Conservation (phyloP, 2,888 invertebrate genomes). For the Amblyjoppa fuscipennis region DNA sequence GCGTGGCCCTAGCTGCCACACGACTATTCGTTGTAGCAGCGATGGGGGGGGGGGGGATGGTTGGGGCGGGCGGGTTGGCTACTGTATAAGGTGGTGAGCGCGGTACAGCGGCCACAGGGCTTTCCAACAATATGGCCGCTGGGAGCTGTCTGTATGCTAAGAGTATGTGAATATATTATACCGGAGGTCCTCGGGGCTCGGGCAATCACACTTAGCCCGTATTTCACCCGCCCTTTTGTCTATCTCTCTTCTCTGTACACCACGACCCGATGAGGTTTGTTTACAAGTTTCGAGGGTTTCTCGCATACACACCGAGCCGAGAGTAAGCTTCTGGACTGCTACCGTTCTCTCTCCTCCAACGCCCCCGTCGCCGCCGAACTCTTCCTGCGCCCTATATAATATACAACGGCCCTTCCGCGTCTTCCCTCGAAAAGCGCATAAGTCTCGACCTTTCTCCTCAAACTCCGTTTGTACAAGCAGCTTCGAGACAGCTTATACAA, state of each 20-base stretch:
- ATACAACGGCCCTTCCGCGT: conserved; percentile 29
- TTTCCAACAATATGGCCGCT: conserved; percentile 78
- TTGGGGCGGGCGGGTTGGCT: conserved; percentile 53
- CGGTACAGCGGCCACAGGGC: conserved; percentile 46
- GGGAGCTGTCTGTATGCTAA: conserved; percentile 78
- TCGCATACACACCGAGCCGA: conserved; percentile 26
- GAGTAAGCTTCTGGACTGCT: conserved; percentile 16
- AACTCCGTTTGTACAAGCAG: not conserved
- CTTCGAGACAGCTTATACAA: conserved; percentile 1
- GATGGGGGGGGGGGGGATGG: not conserved
- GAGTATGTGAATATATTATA: conserved; percentile 76
- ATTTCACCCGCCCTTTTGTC: conserved; percentile 69
- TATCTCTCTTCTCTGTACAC: conserved; percentile 51
- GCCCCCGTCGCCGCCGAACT: not conserved
- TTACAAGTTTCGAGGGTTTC: conserved; percentile 71
- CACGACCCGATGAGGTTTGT: conserved; percentile 69
- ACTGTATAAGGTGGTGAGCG: conserved; percentile 48
- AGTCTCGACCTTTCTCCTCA: conserved; percentile 26
- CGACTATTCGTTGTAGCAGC: conserved; percentile 41
- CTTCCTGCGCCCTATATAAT: conserved; percentile 37
- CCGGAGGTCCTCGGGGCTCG: conserved; percentile 58
- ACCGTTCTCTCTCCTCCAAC: conserved; percentile 23
- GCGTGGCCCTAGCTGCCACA: conserved; percentile 58
- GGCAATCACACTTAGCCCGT: conserved; percentile 73
- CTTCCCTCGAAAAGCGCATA: conserved; percentile 30